phyloP scores from a whole-genome alignment of 2,797 vertebrate species.

The Atherinosoma microstoma region DNA sequence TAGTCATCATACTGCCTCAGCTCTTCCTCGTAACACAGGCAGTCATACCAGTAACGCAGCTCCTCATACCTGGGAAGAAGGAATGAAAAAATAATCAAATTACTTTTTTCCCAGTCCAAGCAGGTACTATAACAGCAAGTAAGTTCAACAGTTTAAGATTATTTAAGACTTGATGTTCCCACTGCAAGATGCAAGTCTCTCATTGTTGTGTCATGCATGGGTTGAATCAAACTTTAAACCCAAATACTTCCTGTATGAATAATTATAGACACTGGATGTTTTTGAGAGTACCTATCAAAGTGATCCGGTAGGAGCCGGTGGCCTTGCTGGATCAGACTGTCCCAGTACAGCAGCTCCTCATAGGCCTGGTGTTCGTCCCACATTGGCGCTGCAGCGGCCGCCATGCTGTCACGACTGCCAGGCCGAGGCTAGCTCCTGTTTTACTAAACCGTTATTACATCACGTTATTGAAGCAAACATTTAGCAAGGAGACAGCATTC shows the following conservation, averaged over 20 bases:
- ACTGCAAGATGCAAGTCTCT: too few relatives aligned
- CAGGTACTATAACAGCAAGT: neutral
- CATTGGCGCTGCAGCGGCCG: constrained; percentile 46
- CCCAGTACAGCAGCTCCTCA: constrained; percentile 88
- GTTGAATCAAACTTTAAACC: too few relatives aligned
- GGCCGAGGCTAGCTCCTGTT: constrained; percentile 27
- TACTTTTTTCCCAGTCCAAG: neutral
- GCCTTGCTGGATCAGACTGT: constrained; percentile 82
- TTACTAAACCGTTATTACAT: neutral
- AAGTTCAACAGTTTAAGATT: too few relatives aligned
- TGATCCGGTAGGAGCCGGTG: constrained; percentile 81
- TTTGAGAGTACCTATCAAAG: constrained; percentile 76
- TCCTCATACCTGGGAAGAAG: constrained; percentile 80
- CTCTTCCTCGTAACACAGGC: constrained; percentile 83
- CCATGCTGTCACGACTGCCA: constrained; percentile 65
- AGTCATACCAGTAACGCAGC: constrained; percentile 85
- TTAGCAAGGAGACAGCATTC: neutral
- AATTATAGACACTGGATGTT: too few relatives aligned
- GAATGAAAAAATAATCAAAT: neutral
- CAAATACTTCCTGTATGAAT: too few relatives aligned
- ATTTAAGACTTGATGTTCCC: too few relatives aligned
- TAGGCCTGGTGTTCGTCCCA: constrained; percentile 86
- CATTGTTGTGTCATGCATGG: too few relatives aligned
- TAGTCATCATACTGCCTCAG: constrained; percentile 80
- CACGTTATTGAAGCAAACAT: neutral